A percentile compares a stretch with the other conserved stretches of the same genome.
Conservation (phyloP, 1,140 invertebrate species). For the Neodiprion lecontei region DNA sequence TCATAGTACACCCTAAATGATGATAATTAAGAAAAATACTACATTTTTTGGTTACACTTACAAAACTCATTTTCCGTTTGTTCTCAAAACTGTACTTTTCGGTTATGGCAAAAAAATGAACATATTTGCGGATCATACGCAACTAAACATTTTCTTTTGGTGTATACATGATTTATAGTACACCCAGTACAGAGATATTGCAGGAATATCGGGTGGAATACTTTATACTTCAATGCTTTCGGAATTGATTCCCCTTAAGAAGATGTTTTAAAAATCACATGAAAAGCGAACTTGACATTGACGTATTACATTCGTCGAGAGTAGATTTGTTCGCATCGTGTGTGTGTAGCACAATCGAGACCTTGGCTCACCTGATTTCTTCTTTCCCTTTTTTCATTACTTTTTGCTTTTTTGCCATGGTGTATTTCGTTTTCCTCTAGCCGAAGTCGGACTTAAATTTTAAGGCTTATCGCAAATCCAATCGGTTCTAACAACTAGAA, state of each 20-base stretch:
- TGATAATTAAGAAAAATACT: too few species aligned
- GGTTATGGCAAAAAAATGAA: too few species aligned
- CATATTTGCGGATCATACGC: too few species aligned
- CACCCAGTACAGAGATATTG: background rate
- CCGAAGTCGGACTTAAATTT: background rate
- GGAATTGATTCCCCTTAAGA: background rate
- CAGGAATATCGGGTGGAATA: background rate
- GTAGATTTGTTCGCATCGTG: background rate
- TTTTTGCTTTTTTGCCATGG: background rate
- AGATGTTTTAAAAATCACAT: background rate
- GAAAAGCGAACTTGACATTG: background rate
- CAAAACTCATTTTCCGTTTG: too few species aligned
- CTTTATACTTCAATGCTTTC: background rate
- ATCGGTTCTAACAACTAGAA: background rate
- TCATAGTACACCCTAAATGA: too few species aligned
- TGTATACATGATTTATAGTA: too few species aligned
- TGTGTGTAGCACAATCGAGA: too few species aligned
- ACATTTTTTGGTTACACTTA: too few species aligned
- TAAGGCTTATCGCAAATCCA: constrained; percentile 3
- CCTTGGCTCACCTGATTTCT: too few species aligned
- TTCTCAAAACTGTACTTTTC: too few species aligned
- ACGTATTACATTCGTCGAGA: background rate
- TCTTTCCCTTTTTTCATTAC: too few species aligned
- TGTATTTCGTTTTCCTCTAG: background rate
- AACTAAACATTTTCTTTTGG: too few species aligned